Conservation (phyloP, 2,797 vertebrate genomes). For the Phataginus tetradactyla region DNA sequence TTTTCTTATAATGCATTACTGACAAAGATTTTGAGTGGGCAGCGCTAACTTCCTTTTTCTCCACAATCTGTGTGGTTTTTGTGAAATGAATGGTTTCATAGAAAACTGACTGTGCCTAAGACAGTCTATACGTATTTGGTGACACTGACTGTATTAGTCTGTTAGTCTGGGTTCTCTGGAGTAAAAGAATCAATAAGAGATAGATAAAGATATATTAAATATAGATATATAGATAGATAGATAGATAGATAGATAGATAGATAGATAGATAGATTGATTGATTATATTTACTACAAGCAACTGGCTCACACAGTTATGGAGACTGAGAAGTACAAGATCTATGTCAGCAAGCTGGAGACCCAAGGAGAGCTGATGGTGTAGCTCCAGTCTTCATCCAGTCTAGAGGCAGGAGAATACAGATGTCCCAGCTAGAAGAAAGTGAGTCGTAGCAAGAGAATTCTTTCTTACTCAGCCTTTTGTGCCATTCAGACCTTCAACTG, state of each 20-base stretch:
- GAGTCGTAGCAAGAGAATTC: neutral
- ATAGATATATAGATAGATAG: neutral
- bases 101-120: fast-evolving
- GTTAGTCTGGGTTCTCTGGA: neutral
- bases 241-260: neutral
- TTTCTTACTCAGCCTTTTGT: neutral
- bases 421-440: neutral
- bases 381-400: too few species aligned
- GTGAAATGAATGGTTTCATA: neutral
- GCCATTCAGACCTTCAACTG: neutral
- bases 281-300: neutral
- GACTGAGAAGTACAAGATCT: neutral
- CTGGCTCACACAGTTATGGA: neutral
- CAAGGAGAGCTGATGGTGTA: too few species aligned
- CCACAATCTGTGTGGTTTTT: neutral
- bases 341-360: neutral
- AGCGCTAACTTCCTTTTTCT: neutral
- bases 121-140: neutral
- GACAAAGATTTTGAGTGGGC: neutral
- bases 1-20: neutral
- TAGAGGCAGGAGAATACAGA: neutral
- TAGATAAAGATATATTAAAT: neutral
- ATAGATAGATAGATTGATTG: neutral
- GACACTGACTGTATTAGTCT: neutral
- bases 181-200: neutral